phyloP scores from a whole-genome alignment of 2,113 vertebrate genomes.

The Castor canadensis region DNA sequence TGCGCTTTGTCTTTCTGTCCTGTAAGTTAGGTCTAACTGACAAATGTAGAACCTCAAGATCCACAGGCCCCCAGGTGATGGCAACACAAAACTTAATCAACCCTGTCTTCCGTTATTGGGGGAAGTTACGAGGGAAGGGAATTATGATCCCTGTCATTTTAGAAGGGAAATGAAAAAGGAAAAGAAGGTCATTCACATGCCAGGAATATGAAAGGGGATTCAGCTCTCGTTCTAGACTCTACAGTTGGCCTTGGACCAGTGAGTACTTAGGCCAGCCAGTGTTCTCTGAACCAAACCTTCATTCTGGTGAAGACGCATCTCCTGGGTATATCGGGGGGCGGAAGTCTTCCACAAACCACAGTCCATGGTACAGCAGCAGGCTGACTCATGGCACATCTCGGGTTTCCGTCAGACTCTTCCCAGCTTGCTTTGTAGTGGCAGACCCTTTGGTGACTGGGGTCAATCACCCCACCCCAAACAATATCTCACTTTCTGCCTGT shows the following conservation, averaged over 20 bases:
- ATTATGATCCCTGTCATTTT: accelerated
- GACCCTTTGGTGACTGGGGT: background rate
- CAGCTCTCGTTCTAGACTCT: accelerated
- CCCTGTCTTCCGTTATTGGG: accelerated
- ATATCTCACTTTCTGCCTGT: background rate
- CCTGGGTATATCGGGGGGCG: background rate
- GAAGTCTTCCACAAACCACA: accelerated
- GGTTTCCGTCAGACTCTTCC: accelerated
- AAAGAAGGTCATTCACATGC: background rate
- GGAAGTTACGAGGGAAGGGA: background rate
- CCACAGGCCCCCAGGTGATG: background rate
- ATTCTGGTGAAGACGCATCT: background rate
- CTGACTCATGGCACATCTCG: accelerated
- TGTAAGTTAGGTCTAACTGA: too few species aligned
- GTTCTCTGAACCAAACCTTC: background rate
- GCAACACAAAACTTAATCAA: background rate
- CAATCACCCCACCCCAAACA: background rate
- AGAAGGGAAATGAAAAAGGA: background rate
- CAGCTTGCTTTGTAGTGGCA: too few species aligned
- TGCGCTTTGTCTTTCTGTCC: background rate
- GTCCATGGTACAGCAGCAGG: background rate
- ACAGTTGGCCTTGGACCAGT: too few species aligned
- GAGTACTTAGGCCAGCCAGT: background rate
- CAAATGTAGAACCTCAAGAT: background rate
- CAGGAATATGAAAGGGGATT: background rate